These are phyloP conservation scores for Linyphia triangularis DNA, from an alignment of 2,888 invertebrate species.

Conservation along the genomic window DNA sequence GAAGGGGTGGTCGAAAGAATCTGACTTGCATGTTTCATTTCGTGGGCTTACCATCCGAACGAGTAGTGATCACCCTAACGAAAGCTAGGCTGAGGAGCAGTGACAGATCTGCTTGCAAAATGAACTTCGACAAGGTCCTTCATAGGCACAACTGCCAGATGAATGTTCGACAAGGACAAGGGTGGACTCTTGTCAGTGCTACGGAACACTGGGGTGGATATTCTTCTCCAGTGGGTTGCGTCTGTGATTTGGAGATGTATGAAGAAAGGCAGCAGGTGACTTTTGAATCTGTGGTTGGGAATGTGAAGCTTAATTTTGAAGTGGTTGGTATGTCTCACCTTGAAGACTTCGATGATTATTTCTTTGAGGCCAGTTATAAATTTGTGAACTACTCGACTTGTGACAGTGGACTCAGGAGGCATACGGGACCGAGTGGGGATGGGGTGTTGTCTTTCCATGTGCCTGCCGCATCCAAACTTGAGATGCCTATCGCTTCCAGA, in stretches of 20 bases:
- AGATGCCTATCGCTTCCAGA: constrained; percentile 44
- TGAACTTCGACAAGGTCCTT: constrained; percentile 44
- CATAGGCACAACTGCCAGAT: constrained; percentile 62
- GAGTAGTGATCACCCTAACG: constrained; percentile 80
- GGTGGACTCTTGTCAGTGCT: constrained; percentile 44
- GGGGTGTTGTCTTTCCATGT: constrained; percentile 61
- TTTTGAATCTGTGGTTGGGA: constrained; percentile 85
- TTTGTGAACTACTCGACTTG: constrained; percentile 81
- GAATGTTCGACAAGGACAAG: neutral
- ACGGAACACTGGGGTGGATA: constrained; percentile 69
- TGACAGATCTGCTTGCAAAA: constrained; percentile 19
- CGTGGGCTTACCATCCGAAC: constrained; percentile 68
- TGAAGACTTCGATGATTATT: constrained; percentile 89
- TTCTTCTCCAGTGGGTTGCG: constrained; percentile 73
- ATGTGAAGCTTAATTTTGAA: constrained; percentile 87
- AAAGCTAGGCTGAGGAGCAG: constrained; percentile 85
- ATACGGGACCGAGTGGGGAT: constrained; percentile 57
- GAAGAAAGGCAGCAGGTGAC: constrained; percentile 79
- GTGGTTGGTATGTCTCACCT: constrained; percentile 89
- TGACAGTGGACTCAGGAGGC: constrained; percentile 58
- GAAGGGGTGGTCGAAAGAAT: constrained; percentile 88
- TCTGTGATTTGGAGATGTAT: constrained; percentile 58
- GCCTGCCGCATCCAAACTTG: constrained; percentile 30
- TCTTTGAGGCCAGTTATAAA: constrained; percentile 89
- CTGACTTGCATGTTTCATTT: constrained; percentile 83